These are phyloP conservation scores for Eleginops maclovinus DNA, from an alignment of 2,113 vertebrate species.

Conservation along the genomic window DNA sequence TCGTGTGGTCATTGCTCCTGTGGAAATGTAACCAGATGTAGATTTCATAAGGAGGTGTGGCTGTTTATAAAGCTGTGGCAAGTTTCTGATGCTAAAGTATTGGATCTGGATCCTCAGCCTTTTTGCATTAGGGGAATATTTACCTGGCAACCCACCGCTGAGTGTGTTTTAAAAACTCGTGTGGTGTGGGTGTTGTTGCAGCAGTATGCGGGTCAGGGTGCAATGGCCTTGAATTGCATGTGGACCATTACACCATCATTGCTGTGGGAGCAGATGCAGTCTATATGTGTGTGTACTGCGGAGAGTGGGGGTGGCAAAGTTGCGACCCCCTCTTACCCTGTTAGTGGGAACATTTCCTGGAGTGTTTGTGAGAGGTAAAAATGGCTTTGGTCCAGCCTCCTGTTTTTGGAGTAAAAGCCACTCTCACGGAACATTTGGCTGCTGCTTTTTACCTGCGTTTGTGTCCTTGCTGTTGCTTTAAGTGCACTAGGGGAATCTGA, in stretches of 20 bases:
- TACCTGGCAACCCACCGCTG: slow-evolving; percentile 19
- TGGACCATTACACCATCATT: slow-evolving; percentile 47
- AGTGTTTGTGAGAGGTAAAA: slow-evolving; percentile 17
- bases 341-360: slow-evolving; percentile 13
- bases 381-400: slow-evolving; percentile 31
- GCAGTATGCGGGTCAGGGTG: slow-evolving; percentile 63
- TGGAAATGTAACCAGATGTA: slow-evolving; percentile 24
- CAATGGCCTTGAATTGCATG: slow-evolving; percentile 52
- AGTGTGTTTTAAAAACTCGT: not conserved
- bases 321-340: slow-evolving; percentile 49
- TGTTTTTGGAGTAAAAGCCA: slow-evolving; percentile 38
- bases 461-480: slow-evolving; percentile 12
- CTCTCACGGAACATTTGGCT: slow-evolving; percentile 50
- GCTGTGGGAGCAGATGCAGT: slow-evolving; percentile 37
- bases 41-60: slow-evolving; percentile 45
- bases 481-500: not conserved
- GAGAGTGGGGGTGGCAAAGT: slow-evolving; percentile 38
- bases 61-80: slow-evolving; percentile 38
- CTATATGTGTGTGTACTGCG: slow-evolving; percentile 4
- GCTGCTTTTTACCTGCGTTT: slow-evolving; percentile 3
- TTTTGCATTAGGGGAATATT: slow-evolving; percentile 51
- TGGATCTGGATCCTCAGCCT: slow-evolving; percentile 11
- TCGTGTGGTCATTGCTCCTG: not conserved
- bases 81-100: slow-evolving; percentile 58
- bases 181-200: slow-evolving; percentile 48